Base-by-base conservation (phyloP, 2,888 invertebrate genomes). In the Tenthredo notha region DNA sequence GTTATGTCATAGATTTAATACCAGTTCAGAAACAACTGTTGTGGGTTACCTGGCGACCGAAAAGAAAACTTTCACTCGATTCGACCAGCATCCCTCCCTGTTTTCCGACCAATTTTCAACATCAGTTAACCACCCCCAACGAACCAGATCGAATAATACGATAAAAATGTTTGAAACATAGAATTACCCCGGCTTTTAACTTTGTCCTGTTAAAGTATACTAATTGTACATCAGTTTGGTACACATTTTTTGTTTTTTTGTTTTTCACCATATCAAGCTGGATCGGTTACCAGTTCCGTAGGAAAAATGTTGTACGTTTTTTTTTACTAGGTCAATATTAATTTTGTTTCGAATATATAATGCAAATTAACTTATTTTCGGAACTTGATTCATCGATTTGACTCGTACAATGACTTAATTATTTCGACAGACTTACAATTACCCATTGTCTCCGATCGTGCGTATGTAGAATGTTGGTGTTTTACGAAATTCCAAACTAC, bases 1-100 rank as follows among this genome's bases (percentile, higher is more conserved):
- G 67, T 83, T 83, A 83, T 83, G 83, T 83, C 83, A 83, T 50
- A 70, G 43, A 47, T 67, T 83, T 67, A 83, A 83, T 83, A 47
- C 83, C 67, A 83, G 83, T 67, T 47, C 67, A 50, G 29, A 65
- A 80, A 21, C 21, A n/a, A 58, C 80, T 80, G 83, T 83, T 70
- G 67, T 83, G 37, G 70, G 83, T 70, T 83, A 61, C 43, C 33
- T 47, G 61, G 10, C 67, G 40, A 58, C 9, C n/a, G 67, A 47
- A 29, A 58, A 70, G 40, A 67, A 70, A 83, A 83, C 83, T 83
- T 83, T 83, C 83, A 83, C 83, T 83, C 12, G 6, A 83, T 83
- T 43, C 29, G 18, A 29, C 3, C 67, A 21, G 18, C 67, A 21
- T 70, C 29, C 67, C 83, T 21, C 29, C 37, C 21, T 10, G 47